Evolutionary conservation across 37 sponge, comb jelly and placozoan genomes (phyloP).

Genomic region (Ephydatia muelleri): DNA sequence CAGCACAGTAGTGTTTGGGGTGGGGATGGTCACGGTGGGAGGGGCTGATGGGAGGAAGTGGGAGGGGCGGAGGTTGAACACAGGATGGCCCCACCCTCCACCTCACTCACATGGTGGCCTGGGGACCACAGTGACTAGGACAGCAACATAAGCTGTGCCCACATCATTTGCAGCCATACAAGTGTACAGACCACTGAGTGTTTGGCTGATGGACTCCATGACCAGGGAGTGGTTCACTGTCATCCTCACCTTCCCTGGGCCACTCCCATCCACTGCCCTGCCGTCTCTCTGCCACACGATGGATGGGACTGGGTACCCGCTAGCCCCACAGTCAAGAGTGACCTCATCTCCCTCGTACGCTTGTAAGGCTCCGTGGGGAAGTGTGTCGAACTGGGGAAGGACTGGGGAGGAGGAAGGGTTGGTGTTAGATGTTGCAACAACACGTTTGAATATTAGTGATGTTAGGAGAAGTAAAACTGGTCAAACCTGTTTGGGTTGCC

Average conservation of each 20-base stretch:
- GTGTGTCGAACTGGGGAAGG: not conserved
- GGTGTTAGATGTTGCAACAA: not conserved
- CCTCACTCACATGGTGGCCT: not conserved
- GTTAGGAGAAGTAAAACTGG: no score
- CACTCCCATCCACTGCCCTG: not conserved
- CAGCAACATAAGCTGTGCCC: not conserved
- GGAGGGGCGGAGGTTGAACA: not conserved
- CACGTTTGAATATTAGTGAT: not conserved
- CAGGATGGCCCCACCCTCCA: not conserved
- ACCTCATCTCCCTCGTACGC: not conserved
- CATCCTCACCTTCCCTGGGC: not conserved
- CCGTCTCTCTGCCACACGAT: not conserved
- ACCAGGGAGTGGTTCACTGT: not conserved
- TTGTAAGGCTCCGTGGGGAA: not conserved
- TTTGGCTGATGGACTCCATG: not conserved
- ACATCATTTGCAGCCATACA: not conserved
- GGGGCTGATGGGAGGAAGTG: not conserved
- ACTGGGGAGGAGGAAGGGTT: not conserved
- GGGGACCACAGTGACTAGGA: not conserved
- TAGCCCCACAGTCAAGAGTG: not conserved
- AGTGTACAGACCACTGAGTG: not conserved
- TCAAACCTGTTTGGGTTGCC: not conserved
- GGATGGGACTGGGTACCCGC: not conserved
- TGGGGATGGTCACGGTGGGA: not conserved
- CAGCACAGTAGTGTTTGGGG: not conserved